Percentiles rank a stretch among this genome's conserved stretches.
Conservation (phyloP, 2,113 vertebrate species). For the Mobula hypostoma region DNA sequence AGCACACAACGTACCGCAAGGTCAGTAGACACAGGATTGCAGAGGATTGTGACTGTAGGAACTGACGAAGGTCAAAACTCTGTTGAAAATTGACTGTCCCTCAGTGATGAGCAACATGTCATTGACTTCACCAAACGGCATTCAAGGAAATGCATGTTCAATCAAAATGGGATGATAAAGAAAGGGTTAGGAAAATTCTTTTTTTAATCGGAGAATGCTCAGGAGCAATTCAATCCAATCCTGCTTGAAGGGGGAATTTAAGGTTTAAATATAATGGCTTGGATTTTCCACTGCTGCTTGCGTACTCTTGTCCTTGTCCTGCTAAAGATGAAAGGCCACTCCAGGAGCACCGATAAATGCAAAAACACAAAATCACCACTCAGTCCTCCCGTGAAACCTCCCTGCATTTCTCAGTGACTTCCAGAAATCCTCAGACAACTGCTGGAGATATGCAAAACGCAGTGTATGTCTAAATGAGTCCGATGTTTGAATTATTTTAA, state of each 20-base stretch:
- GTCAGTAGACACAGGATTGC: neutral
- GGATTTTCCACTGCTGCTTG: neutral
- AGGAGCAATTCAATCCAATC: neutral
- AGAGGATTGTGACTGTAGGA: neutral
- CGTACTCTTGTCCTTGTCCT: neutral
- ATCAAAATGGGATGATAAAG: neutral
- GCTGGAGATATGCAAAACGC: neutral
- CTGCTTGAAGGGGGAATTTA: neutral
- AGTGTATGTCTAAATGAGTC: neutral
- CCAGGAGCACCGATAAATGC: neutral
- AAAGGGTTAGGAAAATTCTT: neutral
- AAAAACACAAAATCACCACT: neutral
- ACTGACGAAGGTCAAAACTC: neutral
- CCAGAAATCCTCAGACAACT: neutral
- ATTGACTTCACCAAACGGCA: neutral
- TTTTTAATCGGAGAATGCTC: neutral
- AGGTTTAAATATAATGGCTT: neutral
- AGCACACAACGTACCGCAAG: neutral
- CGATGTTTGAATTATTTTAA: neutral
- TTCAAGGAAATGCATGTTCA: neutral
- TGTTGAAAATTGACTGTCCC: neutral
- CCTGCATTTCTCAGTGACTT: neutral
- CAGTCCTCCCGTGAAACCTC: neutral
- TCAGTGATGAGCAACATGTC: neutral
- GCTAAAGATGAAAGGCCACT: neutral